Base-by-base conservation (phyloP, 2,888 invertebrate genomes). In the Coleophora deauratella region DNA sequence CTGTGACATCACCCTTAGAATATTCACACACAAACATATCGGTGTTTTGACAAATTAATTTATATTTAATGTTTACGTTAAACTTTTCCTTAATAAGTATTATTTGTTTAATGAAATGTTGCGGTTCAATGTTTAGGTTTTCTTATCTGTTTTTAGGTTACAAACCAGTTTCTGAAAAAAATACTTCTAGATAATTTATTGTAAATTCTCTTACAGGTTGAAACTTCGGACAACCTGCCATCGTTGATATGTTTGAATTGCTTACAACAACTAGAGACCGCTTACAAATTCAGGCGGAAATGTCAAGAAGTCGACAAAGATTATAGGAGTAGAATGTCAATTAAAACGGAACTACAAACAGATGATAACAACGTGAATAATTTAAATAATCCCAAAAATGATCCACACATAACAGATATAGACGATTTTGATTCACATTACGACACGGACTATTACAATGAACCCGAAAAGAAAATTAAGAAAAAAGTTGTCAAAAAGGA, bases 251-350 rank as follows among this genome's bases (percentile, higher is more conserved):
- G 87, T 44, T 52, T 66, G 32, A 65, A 55, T 32, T 87, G 87
- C 50, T 59, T 76, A 0, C 63, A 62, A 48, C 77, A 81, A 44
- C 53, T 87, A 39, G 77, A 84, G 45, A 73, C 65, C 38, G 85
- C 86, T 3, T 86, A 73, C 54, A 84, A 77, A 54, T 87, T 87
- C 47, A 62, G 85, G 49, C 65, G 68, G 43, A 80, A 77, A 72
- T 86, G 86, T 59, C 82, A 79, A 52, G 68, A 74, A 12, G 54
- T 69, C 1, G 82, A 86, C 43, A 71, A 72, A 54, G 63, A 67
- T 27, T 60, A 70, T 8, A 64, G 76, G 32, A 57, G 43, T 33
- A 49, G 51, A 41, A 34, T 47, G 10, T 54, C 51, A 36, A 65
- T 82, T 21, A 81, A 81, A 66, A 38, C 66, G 0, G 78, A 81